Evolutionary conservation across 1,140 invertebrate species (phyloP).

Genomic region (Philaenus spumarius): DNA sequence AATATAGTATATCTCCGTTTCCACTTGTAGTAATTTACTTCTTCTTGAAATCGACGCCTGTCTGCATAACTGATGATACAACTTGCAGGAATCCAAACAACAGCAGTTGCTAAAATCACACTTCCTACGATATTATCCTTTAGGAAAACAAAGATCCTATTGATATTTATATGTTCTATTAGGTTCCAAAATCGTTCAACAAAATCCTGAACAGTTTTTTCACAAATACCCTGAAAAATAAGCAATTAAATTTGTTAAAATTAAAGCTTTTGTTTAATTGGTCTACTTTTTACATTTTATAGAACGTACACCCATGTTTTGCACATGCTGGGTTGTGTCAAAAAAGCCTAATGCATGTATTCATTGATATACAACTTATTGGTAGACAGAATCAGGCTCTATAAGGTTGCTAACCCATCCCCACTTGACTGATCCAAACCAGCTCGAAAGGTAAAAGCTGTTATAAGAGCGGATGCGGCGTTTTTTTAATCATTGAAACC

Average conservation of each 20-base stretch:
- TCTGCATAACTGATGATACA: slow-evolving; percentile 77
- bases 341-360: too few relatives aligned
- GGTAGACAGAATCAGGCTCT: too few relatives aligned
- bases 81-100: slow-evolving; percentile 89
- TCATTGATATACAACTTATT: too few relatives aligned
- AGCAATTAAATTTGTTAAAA: too few relatives aligned
- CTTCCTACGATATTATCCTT: slow-evolving; percentile 87
- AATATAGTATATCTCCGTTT: too few relatives aligned
- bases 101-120: slow-evolving; percentile 76
- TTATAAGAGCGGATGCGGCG: too few relatives aligned
- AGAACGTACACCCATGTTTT: too few relatives aligned
- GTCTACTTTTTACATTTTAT: background rate
- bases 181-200: slow-evolving; percentile 95
- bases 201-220: slow-evolving; percentile 91
- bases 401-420: too few relatives aligned
- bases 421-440: too few relatives aligned
- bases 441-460: too few relatives aligned
- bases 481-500: too few relatives aligned
- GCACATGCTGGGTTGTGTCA: too few relatives aligned
- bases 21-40: slow-evolving; percentile 15
- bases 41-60: slow-evolving; percentile 49
- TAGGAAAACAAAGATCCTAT: slow-evolving; percentile 79
- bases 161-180: slow-evolving; percentile 93
- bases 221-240: slow-evolving; percentile 70
- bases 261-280: background rate